These are phyloP conservation scores for Dromococcyx pavoninus DNA, from an alignment of 2,797 vertebrate genomes.

Conservation along the genomic window DNA sequence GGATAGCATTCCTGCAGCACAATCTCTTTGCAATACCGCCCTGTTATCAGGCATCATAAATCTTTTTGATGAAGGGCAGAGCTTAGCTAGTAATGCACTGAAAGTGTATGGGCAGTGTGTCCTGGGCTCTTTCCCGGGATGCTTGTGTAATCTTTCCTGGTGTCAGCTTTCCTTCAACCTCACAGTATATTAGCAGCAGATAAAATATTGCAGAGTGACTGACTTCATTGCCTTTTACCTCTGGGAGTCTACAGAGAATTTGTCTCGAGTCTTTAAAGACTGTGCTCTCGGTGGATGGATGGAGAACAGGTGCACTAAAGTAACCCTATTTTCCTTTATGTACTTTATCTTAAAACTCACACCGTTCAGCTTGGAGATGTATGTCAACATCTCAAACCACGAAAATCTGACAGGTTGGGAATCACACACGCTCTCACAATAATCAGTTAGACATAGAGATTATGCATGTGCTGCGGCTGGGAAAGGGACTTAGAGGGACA, in stretches of 20 bases:
- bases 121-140: neutral
- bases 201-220: slow-evolving; percentile 29
- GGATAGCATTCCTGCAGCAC: neutral
- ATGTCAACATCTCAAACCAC: slow-evolving; percentile 50
- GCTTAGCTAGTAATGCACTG: neutral
- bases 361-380: slow-evolving; percentile 51
- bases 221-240: slow-evolving; percentile 35
- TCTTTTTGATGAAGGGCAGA: neutral
- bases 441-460: slow-evolving; percentile 59
- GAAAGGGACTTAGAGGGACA: neutral
- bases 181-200: neutral
- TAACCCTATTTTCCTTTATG: slow-evolving; percentile 11
- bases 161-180: slow-evolving; percentile 30
- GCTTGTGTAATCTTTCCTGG: neutral
- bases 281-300: slow-evolving; percentile 9
- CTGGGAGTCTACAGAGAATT: neutral
- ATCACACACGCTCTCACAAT: slow-evolving; percentile 25
- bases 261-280: slow-evolving; percentile 15
- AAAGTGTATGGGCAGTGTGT: neutral
- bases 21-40: neutral
- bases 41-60: slow-evolving; percentile 5
- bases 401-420: slow-evolving; percentile 55
- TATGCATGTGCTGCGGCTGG: neutral
- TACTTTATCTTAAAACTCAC: slow-evolving; percentile 37
- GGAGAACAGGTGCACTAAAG: slow-evolving; percentile 59